Evolutionary conservation across 2,797 vertebrate genomes (phyloP), one percentile per base, ranked within the genome.

Genomic region (Sebastes umbrosus): DNA sequence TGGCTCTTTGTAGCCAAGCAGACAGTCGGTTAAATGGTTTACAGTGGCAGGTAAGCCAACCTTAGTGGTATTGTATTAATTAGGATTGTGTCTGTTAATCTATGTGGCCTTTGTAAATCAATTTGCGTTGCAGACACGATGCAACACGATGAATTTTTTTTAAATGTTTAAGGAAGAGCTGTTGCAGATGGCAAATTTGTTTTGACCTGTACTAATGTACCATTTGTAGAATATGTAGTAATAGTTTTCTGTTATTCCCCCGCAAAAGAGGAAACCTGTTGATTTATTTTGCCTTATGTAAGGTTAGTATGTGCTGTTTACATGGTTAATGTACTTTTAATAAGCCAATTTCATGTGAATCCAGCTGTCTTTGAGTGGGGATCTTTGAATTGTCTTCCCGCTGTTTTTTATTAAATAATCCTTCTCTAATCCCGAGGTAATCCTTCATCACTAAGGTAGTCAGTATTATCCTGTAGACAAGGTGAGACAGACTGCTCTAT

Each of bases 401-500:
- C 62, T 75, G 72, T 85, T 93, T 88, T 39, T 86, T 82, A 94
- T 84, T 94, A 93, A 95, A 92, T 85, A 88, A 92, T 87, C 87
- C 79, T 75, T 75, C 66, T 84, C 50, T 91, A 91, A 92, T 85
- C 87, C 83, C 4, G 0, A 63, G 82, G 84, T 93, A 91, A 94
- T 93, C 91, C 91, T 82, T 90, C 64, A 86, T 90, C 79, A 82
- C 67, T 74, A n/a, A 60, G 18, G 72, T 86, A 86, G 78, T 77
- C 69, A 8, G 85, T 87, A 76, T 90, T 87, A 91, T 83, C 88
- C 83, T 66, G 46, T 20, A 87, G 88, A 92, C 92, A 82, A 91
- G 91, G 86, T 92, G 84, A 90, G 75, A 83, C 79, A 80, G 83
- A 75, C 82, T 82, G 87, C 77, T 91, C 92, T 95, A 95, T 95